Percentiles rank a stretch among this genome's conserved stretches.
Evolutionary conservation across 2,113 vertebrate genomes (phyloP).

Genomic region (Terrapene triunguis): DNA sequence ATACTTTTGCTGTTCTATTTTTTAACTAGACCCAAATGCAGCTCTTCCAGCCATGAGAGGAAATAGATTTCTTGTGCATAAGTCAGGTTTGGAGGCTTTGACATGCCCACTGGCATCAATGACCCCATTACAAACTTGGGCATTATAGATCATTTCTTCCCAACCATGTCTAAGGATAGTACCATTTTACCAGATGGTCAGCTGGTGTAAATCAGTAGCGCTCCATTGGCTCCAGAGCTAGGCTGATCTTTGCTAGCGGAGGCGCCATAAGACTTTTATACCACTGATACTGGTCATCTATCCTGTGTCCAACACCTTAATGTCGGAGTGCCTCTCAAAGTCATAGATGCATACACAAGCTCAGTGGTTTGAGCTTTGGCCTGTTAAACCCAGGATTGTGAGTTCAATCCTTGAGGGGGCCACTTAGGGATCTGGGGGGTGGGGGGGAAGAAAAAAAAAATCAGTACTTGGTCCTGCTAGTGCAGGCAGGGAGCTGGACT

Average conservation of each 20-base stretch:
- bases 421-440: too few relatives aligned
- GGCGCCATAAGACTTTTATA: neutral
- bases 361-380: too few relatives aligned
- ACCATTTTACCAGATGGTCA: accelerated
- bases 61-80: accelerated
- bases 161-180: neutral
- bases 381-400: too few relatives aligned
- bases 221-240: neutral
- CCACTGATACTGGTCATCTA: neutral
- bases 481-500: too few relatives aligned
- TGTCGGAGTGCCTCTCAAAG: neutral
- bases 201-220: neutral
- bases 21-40: accelerated
- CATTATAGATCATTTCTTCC: neutral
- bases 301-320: neutral
- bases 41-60: neutral
- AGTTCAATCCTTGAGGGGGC: too few relatives aligned
- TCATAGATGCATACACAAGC: too few relatives aligned
- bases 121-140: accelerated
- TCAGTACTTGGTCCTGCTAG: too few relatives aligned
- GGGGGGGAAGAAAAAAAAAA: too few relatives aligned
- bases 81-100: neutral
- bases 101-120: neutral
- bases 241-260: neutral
- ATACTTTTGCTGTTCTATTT: neutral